phyloP scores from a whole-genome alignment of 2,888 invertebrate species.

The Augochlorella aurata region DNA sequence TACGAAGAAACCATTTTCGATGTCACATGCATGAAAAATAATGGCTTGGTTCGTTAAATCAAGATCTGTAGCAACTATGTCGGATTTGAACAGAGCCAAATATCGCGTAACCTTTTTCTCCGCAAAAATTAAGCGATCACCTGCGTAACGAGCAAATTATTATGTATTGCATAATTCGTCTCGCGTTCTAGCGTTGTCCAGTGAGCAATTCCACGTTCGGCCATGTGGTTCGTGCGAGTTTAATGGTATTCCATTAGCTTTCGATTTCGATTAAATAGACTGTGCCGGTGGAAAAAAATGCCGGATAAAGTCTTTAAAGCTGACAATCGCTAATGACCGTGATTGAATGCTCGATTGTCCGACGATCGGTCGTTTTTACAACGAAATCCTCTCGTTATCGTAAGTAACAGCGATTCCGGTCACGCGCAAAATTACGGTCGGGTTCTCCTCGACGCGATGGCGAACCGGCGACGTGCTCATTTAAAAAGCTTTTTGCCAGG shows the following conservation, averaged over 20 bases:
- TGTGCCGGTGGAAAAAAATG: neutral
- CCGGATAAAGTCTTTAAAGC: constrained; percentile 19
- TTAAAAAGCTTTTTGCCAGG: constrained; percentile 25
- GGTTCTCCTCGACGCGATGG: neutral
- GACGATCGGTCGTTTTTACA: constrained; percentile 17
- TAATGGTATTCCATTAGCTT: constrained; percentile 3
- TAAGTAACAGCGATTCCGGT: constrained; percentile 21
- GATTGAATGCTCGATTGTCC: constrained; percentile 35
- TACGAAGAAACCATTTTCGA: no score
- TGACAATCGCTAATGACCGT: constrained; percentile 32
- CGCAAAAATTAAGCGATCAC: neutral
- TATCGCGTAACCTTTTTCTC: neutral
- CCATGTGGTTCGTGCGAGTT: neutral
- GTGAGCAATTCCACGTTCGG: neutral
- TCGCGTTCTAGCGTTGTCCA: neutral
- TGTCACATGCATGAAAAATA: no score
- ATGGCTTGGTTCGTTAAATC: neutral
- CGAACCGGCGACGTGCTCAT: constrained; percentile 7
- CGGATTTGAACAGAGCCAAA: neutral
- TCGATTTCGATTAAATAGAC: constrained; percentile 1
- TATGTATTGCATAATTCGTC: neutral
- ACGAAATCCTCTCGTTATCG: constrained; percentile 27
- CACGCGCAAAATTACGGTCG: constrained; percentile 23
- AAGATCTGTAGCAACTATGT: neutral
- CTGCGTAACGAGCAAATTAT: neutral